Conservation (phyloP, 92 coral and sea anemone species). For the Hydrozoanthus gracilis region DNA sequence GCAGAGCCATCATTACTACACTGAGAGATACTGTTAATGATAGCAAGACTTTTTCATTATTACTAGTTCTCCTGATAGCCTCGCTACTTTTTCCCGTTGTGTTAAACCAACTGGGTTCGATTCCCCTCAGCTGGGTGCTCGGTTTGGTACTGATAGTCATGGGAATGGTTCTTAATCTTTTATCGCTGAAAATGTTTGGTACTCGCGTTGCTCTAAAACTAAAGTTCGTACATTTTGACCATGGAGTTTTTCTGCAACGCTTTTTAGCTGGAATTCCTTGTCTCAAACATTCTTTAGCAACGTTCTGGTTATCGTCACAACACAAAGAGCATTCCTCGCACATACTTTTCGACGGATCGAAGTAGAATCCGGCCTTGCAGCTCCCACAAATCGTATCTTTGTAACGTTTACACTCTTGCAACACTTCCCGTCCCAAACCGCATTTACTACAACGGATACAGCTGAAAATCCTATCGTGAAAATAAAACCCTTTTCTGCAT, state of each 20-base stretch:
- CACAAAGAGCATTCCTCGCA: constrained; percentile 58
- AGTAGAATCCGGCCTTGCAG: constrained; percentile 48
- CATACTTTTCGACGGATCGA: background rate
- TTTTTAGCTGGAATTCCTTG: constrained; percentile 19
- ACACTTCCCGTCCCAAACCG: constrained; percentile 25
- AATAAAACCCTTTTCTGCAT: constrained; percentile 47
- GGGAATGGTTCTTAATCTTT: background rate
- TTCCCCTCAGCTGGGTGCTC: too few species aligned
- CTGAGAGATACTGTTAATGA: background rate
- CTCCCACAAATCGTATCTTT: constrained; percentile 50
- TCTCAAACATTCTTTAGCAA: constrained; percentile 14
- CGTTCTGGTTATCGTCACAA: constrained; percentile 47
- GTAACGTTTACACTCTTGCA: constrained; percentile 24
- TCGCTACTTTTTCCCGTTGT: too few species aligned
- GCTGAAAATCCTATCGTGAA: constrained; percentile 13
- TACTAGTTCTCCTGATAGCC: too few species aligned
- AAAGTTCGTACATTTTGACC: background rate
- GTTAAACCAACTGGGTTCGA: too few species aligned
- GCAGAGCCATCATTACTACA: background rate
- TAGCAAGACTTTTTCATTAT: too few species aligned
- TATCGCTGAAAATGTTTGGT: background rate
- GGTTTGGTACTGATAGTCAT: too few species aligned
- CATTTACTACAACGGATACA: constrained; percentile 48
- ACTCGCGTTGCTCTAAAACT: background rate
- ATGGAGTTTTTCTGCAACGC: constrained; percentile 14